Base-by-base conservation (phyloP, 1,140 invertebrate genomes). In the Melipona quadrifasciata region DNA sequence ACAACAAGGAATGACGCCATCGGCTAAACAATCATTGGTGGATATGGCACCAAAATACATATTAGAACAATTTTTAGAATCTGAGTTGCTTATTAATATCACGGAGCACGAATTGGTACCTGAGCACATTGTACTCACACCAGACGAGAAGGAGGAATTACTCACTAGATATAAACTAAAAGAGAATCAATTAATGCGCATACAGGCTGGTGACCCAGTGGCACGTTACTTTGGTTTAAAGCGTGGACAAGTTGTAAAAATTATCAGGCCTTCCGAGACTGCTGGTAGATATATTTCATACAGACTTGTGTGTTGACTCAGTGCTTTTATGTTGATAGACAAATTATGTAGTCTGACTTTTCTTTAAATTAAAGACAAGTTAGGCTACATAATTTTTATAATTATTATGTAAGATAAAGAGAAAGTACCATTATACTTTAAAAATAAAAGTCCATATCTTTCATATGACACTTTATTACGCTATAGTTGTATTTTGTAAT, bases 31-130 rank as follows among this genome's bases (percentile, higher is more conserved):
- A 95, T 98, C 98, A 0, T 94, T 99, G 70, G 97, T 98, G 11
- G 99, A 99, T 91, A 99, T 99, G 99, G 99, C 99, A 3, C 99
- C 99, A 0, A 99, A 99, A 94, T 99, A 99, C 92, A 99, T 99
- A 91, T 94, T 99, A 74, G 99, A 99, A 95, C 98, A 99, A 91
- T 99, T 99, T 94, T 93, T 99, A 19, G 99, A 99, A 95, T 99
- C 99, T 0, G 99, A 99, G 95, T 94, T 99, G 34, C 95, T 99
- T 11, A 99, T 99, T 73, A 99, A 99, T 93, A 99, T 99, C 51
- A 99, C 99, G 11, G 99, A 99, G 94, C 99, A 99, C 94, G 99
- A 99, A 95, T 93, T 99, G 87, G 99, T 99, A 11, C 99, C 99
- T 1, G 99, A 99, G 94, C 99, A 99, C 94, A 99, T 99, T 82